Evolutionary conservation across 2,888 invertebrate genomes (phyloP).

Genomic region (Miltochrista miniata): DNA sequence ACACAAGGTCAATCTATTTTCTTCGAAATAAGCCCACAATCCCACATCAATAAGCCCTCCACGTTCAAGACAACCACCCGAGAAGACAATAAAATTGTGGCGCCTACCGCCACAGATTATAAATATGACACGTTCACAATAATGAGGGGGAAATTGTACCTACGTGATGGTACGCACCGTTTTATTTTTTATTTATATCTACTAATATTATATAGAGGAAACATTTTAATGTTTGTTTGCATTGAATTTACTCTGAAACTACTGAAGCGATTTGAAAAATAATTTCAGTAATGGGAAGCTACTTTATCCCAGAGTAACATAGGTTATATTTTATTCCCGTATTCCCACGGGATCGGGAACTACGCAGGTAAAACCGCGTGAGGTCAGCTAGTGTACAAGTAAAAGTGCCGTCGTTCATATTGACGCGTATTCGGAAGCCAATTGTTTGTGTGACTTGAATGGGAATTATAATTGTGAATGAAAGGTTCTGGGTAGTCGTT

Average conservation of each 20-base stretch:
- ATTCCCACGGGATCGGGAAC: too few relatives aligned
- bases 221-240: too few relatives aligned
- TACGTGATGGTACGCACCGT: constrained; percentile 66
- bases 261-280: too few relatives aligned
- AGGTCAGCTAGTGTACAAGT: constrained; percentile 48
- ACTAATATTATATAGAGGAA: too few relatives aligned
- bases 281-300: too few relatives aligned
- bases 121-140: constrained; percentile 66
- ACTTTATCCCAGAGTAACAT: too few relatives aligned
- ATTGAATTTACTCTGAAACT: too few relatives aligned
- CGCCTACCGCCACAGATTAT: constrained; percentile 72
- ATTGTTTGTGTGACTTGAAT: constrained; percentile 60
- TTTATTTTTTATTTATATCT: constrained; percentile 51
- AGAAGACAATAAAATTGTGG: constrained; percentile 72
- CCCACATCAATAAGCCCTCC: constrained; percentile 34
- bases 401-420: constrained; percentile 64
- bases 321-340: too few relatives aligned
- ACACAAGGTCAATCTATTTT: neutral
- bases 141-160: constrained; percentile 75
- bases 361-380: too few relatives aligned
- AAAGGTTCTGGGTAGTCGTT: constrained; percentile 45
- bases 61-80: constrained; percentile 48
- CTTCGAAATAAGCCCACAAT: constrained; percentile 22
- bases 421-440: constrained; percentile 67
- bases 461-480: constrained; percentile 42